These are phyloP conservation scores for Tachuris rubrigastra DNA, from an alignment of 2,113 vertebrate genomes.

Conservation along the genomic window DNA sequence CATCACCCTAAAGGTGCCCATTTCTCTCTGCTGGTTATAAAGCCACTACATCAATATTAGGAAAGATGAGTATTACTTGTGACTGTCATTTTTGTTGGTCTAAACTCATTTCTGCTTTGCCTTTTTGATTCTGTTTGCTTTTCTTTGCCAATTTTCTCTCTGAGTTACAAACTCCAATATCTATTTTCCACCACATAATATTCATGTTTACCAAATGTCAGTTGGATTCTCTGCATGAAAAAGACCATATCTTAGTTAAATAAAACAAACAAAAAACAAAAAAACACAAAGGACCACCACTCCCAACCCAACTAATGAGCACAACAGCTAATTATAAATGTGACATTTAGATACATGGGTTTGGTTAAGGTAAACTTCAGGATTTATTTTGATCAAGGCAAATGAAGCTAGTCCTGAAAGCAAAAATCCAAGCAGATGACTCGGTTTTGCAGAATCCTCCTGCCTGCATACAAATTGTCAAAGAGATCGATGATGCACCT, in stretches of 20 bases:
- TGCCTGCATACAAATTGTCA: background rate
- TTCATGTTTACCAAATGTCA: background rate
- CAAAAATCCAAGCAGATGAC: background rate
- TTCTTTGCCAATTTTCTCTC: background rate
- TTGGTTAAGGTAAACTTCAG: background rate
- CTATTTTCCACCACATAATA: background rate
- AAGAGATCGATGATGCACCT: background rate
- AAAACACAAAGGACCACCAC: background rate
- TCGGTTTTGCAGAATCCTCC: background rate
- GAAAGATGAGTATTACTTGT: background rate
- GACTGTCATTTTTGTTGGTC: background rate
- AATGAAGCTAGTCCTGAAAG: background rate
- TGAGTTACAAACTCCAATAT: background rate
- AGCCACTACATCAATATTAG: background rate
- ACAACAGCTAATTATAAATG: background rate
- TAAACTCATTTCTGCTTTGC: background rate
- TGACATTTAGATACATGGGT: background rate
- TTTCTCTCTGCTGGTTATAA: background rate
- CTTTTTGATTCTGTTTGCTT: background rate
- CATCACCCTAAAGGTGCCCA: background rate
- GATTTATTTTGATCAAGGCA: conserved; percentile 5
- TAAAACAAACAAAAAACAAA: background rate
- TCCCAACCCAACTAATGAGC: background rate
- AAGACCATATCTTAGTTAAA: background rate
- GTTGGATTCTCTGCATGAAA: background rate